phyloP scores from a whole-genome alignment of 1,140 invertebrate genomes.

The Leucophenga varia region DNA sequence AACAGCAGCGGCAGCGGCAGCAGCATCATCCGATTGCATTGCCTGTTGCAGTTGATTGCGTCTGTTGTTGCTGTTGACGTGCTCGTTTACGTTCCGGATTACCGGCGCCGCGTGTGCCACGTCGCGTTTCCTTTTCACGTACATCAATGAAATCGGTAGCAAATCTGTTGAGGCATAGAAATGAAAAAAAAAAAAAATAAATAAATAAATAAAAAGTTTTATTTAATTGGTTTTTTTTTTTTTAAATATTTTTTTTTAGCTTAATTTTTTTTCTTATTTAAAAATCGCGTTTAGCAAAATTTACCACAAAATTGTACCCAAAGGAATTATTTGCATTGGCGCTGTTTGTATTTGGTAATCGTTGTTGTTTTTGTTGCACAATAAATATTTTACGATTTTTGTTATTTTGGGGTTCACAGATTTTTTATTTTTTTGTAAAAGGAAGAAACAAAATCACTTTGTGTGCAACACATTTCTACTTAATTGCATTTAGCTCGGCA shows the following conservation, averaged over 20 bases:
- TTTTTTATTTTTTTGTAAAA: too few species aligned
- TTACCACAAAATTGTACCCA: not conserved
- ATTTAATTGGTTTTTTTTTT: too few species aligned
- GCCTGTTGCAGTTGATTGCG: constrained; percentile 5
- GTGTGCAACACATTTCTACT: constrained; percentile 1
- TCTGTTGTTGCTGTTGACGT: constrained; percentile 15
- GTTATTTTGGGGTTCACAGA: too few species aligned
- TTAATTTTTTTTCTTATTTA: too few species aligned
- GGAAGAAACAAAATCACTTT: too few species aligned
- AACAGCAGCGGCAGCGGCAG: constrained; percentile 3
- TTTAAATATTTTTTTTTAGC: too few species aligned
- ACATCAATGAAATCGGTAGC: constrained; percentile 90
- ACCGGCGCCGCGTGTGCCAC: constrained; percentile 35
- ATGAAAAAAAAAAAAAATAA: not conserved
- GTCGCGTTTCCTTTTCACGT: constrained; percentile 74
- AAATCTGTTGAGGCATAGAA: constrained; percentile 65
- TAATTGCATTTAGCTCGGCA: constrained; percentile 1
- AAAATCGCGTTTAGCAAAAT: too few species aligned
- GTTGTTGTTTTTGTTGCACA: not conserved
- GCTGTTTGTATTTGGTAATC: too few species aligned
- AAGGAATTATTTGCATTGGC: not conserved
- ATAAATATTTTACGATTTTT: not conserved
- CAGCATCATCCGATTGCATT: constrained; percentile 28
- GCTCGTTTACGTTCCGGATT: constrained; percentile 28
- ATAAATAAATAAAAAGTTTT: not conserved